Percentiles rank a stretch among this genome's conserved stretches.
Evolutionary conservation across 2,888 invertebrate species (phyloP).

Genomic region (Sphaerophoria taeniata): DNA sequence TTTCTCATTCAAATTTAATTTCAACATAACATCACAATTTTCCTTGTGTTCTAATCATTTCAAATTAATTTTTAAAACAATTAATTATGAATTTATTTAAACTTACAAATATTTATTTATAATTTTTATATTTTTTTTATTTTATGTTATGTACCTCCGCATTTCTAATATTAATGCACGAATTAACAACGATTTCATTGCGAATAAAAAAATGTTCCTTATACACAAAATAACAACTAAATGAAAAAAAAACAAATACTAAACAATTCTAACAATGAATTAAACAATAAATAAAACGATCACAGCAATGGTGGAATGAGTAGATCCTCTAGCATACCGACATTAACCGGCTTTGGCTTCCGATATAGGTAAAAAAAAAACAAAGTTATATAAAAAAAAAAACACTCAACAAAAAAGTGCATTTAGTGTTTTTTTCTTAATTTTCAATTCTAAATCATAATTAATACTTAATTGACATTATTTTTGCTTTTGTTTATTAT

Average conservation of each 20-base stretch:
- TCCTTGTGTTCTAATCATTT: background rate
- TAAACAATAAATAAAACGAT: slow-evolving; percentile 77
- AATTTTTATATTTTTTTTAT: slow-evolving; percentile 46
- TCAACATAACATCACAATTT: slow-evolving; percentile 25
- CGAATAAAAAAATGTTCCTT: slow-evolving; percentile 27
- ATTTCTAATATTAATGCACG: slow-evolving; percentile 63
- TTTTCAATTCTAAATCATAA: slow-evolving; percentile 42
- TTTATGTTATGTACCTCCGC: slow-evolving; percentile 59
- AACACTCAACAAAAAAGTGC: slow-evolving; percentile 28
- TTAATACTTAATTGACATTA: slow-evolving; percentile 55
- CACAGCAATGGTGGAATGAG: slow-evolving; percentile 89
- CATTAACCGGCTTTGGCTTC: slow-evolving; percentile 85
- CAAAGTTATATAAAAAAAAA: background rate
- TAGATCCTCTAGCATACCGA: slow-evolving; percentile 95
- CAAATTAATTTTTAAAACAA: background rate
- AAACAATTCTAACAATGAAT: slow-evolving; percentile 71
- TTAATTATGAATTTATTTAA: slow-evolving; percentile 41
- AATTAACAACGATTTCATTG: slow-evolving; percentile 66
- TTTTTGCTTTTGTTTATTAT: slow-evolving; percentile 66
- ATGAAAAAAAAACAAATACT: slow-evolving; percentile 59
- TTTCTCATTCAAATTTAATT: slow-evolving; percentile 6
- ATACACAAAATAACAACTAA: slow-evolving; percentile 61
- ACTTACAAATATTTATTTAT: slow-evolving; percentile 33
- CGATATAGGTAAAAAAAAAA: slow-evolving; percentile 80
- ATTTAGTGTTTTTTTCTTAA: slow-evolving; percentile 26